A percentile compares a stretch with the other conserved stretches of the same genome.
Evolutionary conservation across 1,140 invertebrate genomes (phyloP).

Genomic region (Aphidius ervi): DNA sequence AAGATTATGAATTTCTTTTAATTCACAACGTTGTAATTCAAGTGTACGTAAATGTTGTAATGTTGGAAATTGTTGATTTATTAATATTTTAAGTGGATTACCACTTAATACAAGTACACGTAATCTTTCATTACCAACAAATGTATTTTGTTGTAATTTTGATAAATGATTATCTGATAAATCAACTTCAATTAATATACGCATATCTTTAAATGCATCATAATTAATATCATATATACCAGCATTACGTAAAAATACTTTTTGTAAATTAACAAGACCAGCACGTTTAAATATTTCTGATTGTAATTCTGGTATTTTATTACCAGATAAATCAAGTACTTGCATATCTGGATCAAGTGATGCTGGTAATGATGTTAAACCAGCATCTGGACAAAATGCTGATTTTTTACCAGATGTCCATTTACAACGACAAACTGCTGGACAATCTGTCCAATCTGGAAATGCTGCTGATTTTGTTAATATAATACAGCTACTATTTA

Average conservation of each 20-base stretch:
- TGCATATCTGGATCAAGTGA: conserved; percentile 78
- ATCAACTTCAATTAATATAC: conserved; percentile 83
- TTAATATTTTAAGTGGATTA: conserved; percentile 65
- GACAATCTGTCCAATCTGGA: conserved; percentile 79
- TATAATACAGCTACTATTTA: conserved; percentile 35
- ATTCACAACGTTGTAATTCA: conserved; percentile 72
- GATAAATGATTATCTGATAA: conserved; percentile 70
- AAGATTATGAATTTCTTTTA: conserved; percentile 66
- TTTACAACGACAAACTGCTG: conserved; percentile 76
- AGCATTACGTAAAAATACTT: conserved; percentile 71
- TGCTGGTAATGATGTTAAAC: conserved; percentile 69
- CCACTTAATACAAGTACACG: conserved; percentile 65
- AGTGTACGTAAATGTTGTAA: conserved; percentile 68
- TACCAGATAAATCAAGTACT: conserved; percentile 78
- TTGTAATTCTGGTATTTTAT: conserved; percentile 70
- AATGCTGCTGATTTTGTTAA: conserved; percentile 51
- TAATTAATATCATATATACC: conserved; percentile 71
- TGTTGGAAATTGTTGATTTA: conserved; percentile 65
- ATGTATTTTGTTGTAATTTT: conserved; percentile 66
- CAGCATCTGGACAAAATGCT: conserved; percentile 72
- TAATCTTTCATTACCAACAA: conserved; percentile 69
- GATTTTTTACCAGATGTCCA: conserved; percentile 87
- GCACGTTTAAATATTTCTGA: conserved; percentile 75
- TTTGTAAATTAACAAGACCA: conserved; percentile 78
- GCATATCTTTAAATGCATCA: conserved; percentile 80